Base-by-base conservation (phyloP, 2,797 vertebrate genomes). In the Diplodus sargus region DNA sequence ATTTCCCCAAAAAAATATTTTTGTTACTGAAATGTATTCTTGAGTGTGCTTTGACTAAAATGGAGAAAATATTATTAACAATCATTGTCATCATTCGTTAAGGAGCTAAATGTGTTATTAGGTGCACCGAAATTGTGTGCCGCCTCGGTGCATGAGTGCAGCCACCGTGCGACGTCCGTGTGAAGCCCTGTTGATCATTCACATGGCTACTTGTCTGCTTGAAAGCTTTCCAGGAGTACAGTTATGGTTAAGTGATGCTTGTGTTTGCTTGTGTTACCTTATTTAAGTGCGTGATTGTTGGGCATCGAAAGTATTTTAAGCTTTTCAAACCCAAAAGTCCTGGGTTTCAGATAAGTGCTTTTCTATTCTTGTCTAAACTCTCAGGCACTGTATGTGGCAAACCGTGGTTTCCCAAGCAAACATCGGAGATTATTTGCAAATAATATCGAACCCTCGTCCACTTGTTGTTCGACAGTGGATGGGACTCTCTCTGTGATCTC, bases 401-500 rank as follows among this genome's bases (percentile, higher is more conserved):
- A 52, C 23, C 13, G 16, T 12, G 49, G 47, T 70, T 78, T 61
- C 47, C 52, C 57, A 59, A 52, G 43, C 17, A 65, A 81, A 81
- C 63, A 66, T 9, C 13, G 18, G 7, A 52, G 20, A 78, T 77
- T 81, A 75, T 74, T 74, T 70, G 52, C 18, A 54, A 61, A 57
- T 77, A 75, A 59, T 74, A 72, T 63, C 57, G 52, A 53, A 85
- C 51, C 60, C 61, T 22, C 25, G 49, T 75, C 66, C 61, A 77
- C 70, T 86, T 83, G 76, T 79, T 83, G 76, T 79, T 71, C 66
- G 53, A 16, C 74, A 57, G 70, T 60, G 59, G 78, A 74, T 70
- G 52, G 39, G 67, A 42, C 59, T 79, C 34, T 75, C 61, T 78
- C 54, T 67, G 74, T 60, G 54, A 67, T 81, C 76, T 54, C 42